These are phyloP conservation scores for Limnothrissa miodon DNA, from an alignment of 2,113 vertebrate genomes.

Conservation along the genomic window DNA sequence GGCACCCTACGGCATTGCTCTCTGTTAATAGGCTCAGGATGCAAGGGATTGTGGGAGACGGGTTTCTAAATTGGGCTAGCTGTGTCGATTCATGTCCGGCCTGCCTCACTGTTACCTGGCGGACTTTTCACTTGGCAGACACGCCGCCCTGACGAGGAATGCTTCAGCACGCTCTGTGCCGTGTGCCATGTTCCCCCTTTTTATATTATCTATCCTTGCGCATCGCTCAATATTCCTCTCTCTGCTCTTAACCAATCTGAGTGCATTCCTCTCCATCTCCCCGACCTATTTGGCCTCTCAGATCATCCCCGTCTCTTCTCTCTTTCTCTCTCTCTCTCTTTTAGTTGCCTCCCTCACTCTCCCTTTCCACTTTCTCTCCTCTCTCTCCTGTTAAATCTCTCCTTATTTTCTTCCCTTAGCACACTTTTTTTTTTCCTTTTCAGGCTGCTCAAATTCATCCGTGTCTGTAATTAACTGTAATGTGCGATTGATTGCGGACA, in stretches of 20 bases:
- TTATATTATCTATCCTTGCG: background rate
- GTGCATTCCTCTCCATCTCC: conserved; percentile 46
- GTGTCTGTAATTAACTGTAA: conserved; percentile 79
- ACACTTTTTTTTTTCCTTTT: conserved; percentile 34
- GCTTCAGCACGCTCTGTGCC: background rate
- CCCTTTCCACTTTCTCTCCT: background rate
- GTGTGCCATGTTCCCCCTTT: background rate
- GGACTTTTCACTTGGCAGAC: background rate
- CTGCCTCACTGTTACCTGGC: background rate
- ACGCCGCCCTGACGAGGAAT: background rate
- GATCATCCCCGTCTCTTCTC: background rate
- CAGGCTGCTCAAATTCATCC: conserved; percentile 60
- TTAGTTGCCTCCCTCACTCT: background rate
- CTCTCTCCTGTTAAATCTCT: conserved; percentile 30
- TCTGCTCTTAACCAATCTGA: conserved; percentile 53
- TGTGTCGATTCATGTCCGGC: background rate
- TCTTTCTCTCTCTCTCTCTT: background rate
- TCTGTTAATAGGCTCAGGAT: conserved; percentile 5
- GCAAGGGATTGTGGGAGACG: background rate
- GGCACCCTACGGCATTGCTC: background rate
- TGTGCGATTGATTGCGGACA: conserved; percentile 77
- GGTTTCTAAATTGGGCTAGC: conserved; percentile 1
- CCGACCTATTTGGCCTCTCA: conserved; percentile 16
- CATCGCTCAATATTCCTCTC: conserved; percentile 18
- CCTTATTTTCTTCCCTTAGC: conserved; percentile 3